Conservation (phyloP, 2,113 vertebrate genomes). For the Phalacrocorax pelagicus region DNA sequence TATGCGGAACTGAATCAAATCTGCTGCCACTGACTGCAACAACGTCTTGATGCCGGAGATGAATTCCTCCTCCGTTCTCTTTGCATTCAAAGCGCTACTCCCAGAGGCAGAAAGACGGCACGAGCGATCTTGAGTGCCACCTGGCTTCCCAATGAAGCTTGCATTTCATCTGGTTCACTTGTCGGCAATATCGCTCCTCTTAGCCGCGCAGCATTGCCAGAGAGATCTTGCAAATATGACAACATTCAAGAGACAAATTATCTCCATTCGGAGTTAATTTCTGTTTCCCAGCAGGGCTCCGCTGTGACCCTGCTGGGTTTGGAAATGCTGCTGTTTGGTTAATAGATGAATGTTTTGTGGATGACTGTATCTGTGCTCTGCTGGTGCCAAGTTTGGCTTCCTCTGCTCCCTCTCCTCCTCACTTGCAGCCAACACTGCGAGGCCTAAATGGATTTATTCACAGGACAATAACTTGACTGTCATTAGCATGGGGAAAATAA, state of each 20-base stretch:
- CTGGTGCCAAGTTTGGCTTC: slow-evolving; percentile 41
- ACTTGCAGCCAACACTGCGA: slow-evolving; percentile 54
- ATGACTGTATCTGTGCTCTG: slow-evolving; percentile 33
- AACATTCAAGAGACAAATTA: slow-evolving; percentile 66
- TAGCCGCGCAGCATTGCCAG: background rate
- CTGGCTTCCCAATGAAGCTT: slow-evolving; percentile 27
- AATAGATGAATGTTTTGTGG: slow-evolving; percentile 59
- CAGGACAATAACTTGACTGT: slow-evolving; percentile 13
- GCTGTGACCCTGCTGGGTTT: slow-evolving; percentile 53
- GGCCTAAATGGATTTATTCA: slow-evolving; percentile 69
- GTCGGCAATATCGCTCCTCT: background rate
- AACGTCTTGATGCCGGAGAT: background rate
- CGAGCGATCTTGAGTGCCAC: slow-evolving; percentile 10
- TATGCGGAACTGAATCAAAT: background rate
- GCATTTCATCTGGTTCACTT: background rate
- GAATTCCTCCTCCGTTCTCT: background rate
- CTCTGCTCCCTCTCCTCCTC: slow-evolving; percentile 57
- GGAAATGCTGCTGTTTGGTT: slow-evolving; percentile 67
- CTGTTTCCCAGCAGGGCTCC: slow-evolving; percentile 67
- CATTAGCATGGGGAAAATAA: slow-evolving; percentile 42
- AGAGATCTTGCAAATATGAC: slow-evolving; percentile 57
- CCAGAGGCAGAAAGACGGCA: background rate
- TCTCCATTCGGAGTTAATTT: slow-evolving; percentile 69
- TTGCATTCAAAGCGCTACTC: background rate
- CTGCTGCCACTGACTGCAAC: background rate